Evolutionary conservation across 2,797 vertebrate genomes (phyloP).

Genomic region (Denticeps clupeoides): DNA sequence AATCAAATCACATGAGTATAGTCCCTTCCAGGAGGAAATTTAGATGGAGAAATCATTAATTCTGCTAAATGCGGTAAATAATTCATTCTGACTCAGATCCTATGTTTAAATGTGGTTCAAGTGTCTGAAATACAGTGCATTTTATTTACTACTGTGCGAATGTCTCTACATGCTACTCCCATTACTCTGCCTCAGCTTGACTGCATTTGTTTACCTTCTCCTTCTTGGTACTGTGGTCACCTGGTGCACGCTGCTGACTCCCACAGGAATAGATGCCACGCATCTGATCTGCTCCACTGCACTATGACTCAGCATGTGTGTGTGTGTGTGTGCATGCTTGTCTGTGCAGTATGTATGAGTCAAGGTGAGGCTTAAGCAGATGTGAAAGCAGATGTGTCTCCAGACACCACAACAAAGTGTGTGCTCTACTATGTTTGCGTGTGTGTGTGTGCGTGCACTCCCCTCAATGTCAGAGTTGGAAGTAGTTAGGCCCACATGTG

Average conservation of each 20-base stretch:
- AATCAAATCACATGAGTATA: too few species aligned
- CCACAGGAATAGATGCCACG: constrained; percentile 7
- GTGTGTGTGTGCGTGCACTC: not conserved
- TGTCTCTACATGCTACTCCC: not conserved
- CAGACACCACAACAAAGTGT: constrained; percentile 6
- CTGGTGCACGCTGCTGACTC: constrained; percentile 4
- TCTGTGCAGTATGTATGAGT: constrained; percentile 3
- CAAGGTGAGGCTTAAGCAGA: constrained; percentile 21
- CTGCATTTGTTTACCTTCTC: constrained; percentile 10
- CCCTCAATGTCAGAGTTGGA: too few species aligned
- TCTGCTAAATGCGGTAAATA: too few species aligned
- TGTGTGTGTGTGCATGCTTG: not conserved
- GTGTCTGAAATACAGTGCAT: too few species aligned
- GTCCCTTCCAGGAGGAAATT: too few species aligned
- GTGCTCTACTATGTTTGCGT: not conserved
- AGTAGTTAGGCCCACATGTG: too few species aligned
- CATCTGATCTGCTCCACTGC: constrained; percentile 8
- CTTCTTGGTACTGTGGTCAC: constrained; percentile 19
- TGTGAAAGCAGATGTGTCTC: constrained; percentile 23
- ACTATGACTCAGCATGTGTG: constrained; percentile 8
- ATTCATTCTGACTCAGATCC: too few species aligned
- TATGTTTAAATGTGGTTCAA: too few species aligned
- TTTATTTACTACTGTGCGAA: not conserved
- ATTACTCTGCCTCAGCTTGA: not conserved
- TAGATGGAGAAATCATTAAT: too few species aligned